Conservation (phyloP, 23 tunicate genomes). For the Corella eumyota region DNA sequence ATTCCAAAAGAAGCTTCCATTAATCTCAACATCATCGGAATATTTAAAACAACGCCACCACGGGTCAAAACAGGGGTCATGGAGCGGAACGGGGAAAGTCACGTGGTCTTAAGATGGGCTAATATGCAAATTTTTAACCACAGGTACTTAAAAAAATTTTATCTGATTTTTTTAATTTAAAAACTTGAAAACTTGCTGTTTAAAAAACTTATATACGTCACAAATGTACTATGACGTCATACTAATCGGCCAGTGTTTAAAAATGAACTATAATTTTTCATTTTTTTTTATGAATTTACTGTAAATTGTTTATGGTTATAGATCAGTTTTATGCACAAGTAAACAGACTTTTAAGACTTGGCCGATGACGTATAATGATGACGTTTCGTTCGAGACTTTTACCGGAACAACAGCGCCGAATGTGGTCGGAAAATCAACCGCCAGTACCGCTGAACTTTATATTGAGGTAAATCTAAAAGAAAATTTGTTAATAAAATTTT, state of each 20-base stretch:
- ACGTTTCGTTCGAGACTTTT: constrained; percentile 81
- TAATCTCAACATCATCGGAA: constrained; percentile 71
- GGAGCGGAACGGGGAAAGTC: constrained; percentile 26
- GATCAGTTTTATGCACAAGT: constrained; percentile 75
- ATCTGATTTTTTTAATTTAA: no score
- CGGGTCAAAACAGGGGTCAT: constrained; percentile 44
- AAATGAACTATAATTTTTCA: background rate
- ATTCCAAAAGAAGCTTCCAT: constrained; percentile 73
- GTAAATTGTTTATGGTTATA: background rate
- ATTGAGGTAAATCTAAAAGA: constrained; percentile 36
- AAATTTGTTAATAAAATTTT: background rate
- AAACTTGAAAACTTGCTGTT: no score
- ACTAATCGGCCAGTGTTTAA: background rate
- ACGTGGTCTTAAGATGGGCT: constrained; percentile 77
- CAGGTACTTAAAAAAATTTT: no score
- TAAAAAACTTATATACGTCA: no score
- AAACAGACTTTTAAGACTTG: constrained; percentile 54
- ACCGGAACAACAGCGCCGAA: constrained; percentile 82
- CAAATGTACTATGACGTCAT: no score
- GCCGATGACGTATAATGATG: constrained; percentile 81
- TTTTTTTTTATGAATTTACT: background rate
- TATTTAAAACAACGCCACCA: constrained; percentile 31
- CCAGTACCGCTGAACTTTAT: constrained; percentile 41
- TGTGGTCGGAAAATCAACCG: constrained; percentile 9
- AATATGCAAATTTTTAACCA: constrained; percentile 83